A percentile compares a stretch with the other conserved stretches of the same genome.
phyloP scores from a whole-genome alignment of 2,797 vertebrate species.

The Mormyrops boulengeri region DNA sequence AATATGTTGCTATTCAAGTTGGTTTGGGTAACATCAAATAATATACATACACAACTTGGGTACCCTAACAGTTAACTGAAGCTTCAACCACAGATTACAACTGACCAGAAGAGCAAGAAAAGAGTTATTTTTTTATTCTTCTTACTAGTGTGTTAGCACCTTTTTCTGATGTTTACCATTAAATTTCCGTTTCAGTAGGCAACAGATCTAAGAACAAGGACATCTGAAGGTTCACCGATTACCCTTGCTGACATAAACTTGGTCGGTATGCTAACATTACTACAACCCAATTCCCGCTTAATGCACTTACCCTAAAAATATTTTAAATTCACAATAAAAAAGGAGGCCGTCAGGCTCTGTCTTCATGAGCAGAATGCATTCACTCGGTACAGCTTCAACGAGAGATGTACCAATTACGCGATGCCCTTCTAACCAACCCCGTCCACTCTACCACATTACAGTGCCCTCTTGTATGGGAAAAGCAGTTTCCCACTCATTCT shows the following conservation, averaged over 20 bases:
- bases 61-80: background rate
- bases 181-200: background rate
- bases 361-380: background rate
- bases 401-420: background rate
- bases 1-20: conserved; percentile 4
- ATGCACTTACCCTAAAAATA: background rate
- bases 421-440: background rate
- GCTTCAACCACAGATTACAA: background rate
- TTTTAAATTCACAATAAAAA: conserved; percentile 10
- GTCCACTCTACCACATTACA: background rate
- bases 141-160: background rate
- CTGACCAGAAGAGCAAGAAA: conserved; percentile 10
- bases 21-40: background rate
- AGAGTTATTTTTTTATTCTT: background rate
- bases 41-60: background rate
- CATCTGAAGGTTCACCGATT: background rate
- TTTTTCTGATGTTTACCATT: conserved; percentile 15
- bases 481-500: background rate
- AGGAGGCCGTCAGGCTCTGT: background rate
- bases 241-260: background rate
- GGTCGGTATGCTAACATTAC: background rate
- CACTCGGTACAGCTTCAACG: background rate
- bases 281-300: conserved; percentile 7
- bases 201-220: background rate
- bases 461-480: background rate